phyloP scores from a whole-genome alignment of 2,888 invertebrate genomes.

The Chymomyza fuscimana region DNA sequence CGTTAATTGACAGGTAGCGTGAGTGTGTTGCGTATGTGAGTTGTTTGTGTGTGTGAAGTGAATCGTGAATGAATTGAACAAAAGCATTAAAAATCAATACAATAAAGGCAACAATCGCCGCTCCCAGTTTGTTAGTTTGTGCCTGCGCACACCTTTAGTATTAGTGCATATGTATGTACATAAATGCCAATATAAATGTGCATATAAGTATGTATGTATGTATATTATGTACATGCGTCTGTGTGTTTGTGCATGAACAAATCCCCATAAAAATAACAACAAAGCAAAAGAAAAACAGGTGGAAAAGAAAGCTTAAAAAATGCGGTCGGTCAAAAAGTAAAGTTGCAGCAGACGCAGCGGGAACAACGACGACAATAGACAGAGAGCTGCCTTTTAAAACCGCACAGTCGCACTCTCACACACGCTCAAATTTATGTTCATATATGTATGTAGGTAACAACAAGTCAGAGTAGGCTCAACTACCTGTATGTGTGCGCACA shows the following conservation, averaged over 20 bases:
- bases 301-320: conserved; percentile 75
- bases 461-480: conserved; percentile 35
- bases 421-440: conserved; percentile 15
- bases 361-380: conserved; percentile 46
- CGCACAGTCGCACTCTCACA: conserved; percentile 15
- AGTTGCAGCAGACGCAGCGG: conserved; percentile 67
- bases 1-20: not conserved
- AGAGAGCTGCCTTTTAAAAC: conserved; percentile 64
- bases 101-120: conserved; percentile 58
- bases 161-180: conserved; percentile 16
- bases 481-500: conserved; percentile 10
- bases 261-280: conserved; percentile 69
- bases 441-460: conserved; percentile 15
- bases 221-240: conserved; percentile 16
- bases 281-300: conserved; percentile 67
- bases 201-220: conserved; percentile 17
- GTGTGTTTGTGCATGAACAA: conserved; percentile 36
- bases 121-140: conserved; percentile 57
- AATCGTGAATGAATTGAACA: conserved; percentile 72
- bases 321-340: conserved; percentile 73
- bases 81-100: conserved; percentile 71
- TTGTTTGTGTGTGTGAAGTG: conserved; percentile 39
- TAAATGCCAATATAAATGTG: conserved; percentile 20
- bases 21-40: conserved; percentile 2
- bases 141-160: conserved; percentile 9